Base-by-base conservation (phyloP, 2,113 vertebrate species). In the Varanus salvator region DNA sequence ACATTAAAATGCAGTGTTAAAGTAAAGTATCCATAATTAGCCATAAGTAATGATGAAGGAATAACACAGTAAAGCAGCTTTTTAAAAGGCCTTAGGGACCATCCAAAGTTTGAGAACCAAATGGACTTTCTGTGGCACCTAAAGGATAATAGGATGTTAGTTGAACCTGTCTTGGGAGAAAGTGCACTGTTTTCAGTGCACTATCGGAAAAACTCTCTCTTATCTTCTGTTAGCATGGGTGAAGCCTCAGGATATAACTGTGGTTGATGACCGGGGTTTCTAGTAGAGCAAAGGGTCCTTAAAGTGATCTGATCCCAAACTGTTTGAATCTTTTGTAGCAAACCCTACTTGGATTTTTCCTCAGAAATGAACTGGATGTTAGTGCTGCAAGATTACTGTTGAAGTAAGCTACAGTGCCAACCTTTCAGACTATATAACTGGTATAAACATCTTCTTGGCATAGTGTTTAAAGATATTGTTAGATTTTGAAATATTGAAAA, bases 391-490 rank as follows among this genome's bases (percentile, higher is more conserved):
- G 66, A 25, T 48, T 68, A 68, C 8, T 84, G 11, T 68, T 84
- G n/a, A 84, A 84, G 74, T 87, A 81, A 44, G 85, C 77, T 83
- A 87, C 78, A 75, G 29, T 50, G 29, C 66, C 23, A 81, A 92
- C 38, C 74, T 75, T 57, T 76, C 83, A 80, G 85, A 94, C 88
- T 64, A 31, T 64, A 64, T 71, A 34, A 57, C 21, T 64, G 54
- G 72, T 89, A 11, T 29, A 64, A 78, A 81, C 54, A 31, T 78
- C 50, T 76, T 93, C 89, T 31, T 80, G 85, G 90, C 89, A 82
- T 69, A 80, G 27, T 29, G 25, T 69, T 87, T 84, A 84, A 92
- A 78, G 68, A 52, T 38, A 88, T 1, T 0, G 19, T 15, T 75
- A 80, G 34, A 44, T 9, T n/a, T 12, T 54, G 34, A 80, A 92